Evolutionary conservation across 2,113 vertebrate genomes (phyloP).

Genomic region (Malurus cyaneus): DNA sequence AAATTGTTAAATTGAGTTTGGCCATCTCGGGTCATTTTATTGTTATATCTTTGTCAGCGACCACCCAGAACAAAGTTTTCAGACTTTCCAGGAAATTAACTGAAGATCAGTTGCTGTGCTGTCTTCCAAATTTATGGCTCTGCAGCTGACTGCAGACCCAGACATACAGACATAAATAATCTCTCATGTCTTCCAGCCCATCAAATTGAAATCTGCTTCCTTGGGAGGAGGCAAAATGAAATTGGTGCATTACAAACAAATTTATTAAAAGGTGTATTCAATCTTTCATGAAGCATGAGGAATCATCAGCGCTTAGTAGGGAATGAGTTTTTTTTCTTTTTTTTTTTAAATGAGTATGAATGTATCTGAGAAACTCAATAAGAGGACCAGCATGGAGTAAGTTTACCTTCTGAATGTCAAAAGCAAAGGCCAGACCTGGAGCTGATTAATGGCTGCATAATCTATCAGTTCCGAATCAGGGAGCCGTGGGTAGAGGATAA

Average conservation of each 20-base stretch:
- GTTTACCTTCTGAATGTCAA: slow-evolving; percentile 36
- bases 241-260: slow-evolving; percentile 40
- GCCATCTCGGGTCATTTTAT: neutral
- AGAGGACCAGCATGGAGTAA: neutral
- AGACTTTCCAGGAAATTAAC: slow-evolving; percentile 52
- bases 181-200: neutral
- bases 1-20: neutral
- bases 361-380: neutral
- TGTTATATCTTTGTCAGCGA: neutral
- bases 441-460: slow-evolving; percentile 54
- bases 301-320: neutral
- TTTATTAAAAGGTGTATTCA: slow-evolving; percentile 27
- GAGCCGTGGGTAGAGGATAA: neutral
- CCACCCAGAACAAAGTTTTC: slow-evolving; percentile 40
- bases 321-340: neutral
- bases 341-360: neutral
- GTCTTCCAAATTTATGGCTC: slow-evolving; percentile 42
- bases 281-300: neutral
- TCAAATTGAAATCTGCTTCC: slow-evolving; percentile 43
- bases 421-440: slow-evolving; percentile 21
- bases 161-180: neutral
- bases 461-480: slow-evolving; percentile 18
- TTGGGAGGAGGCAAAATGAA: slow-evolving; percentile 12
- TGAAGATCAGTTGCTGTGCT: neutral
- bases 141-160: slow-evolving; percentile 6